phyloP scores from a whole-genome alignment of 2,113 vertebrate species.

The Ranitomeya variabilis region DNA sequence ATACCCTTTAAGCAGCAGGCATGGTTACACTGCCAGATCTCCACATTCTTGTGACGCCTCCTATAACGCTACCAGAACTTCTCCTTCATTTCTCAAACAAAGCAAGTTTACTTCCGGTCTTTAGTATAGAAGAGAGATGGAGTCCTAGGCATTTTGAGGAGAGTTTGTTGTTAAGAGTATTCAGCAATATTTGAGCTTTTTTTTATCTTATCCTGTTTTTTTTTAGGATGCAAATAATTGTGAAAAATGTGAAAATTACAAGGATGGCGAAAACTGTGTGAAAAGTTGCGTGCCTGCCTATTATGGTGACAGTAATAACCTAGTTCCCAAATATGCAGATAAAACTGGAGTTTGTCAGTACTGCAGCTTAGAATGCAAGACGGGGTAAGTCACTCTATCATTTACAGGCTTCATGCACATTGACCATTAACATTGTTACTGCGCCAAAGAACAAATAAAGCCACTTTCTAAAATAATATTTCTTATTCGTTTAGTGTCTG shows the following conservation, averaged over 20 bases:
- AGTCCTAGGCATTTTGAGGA: not conserved
- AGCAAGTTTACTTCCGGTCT: not conserved
- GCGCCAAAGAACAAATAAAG: not conserved
- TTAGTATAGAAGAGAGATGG: not conserved
- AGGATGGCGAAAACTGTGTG: constrained; percentile 86
- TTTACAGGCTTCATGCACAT: not conserved
- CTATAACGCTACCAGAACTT: not conserved
- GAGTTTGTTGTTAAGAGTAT: not conserved
- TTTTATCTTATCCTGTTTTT: not conserved
- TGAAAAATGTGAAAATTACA: constrained; percentile 78
- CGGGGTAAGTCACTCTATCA: constrained; percentile 76
- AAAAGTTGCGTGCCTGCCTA: constrained; percentile 78
- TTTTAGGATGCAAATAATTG: constrained; percentile 83
- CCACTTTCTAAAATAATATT: not conserved
- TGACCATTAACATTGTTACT: not conserved
- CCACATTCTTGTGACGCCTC: not conserved
- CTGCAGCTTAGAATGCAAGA: constrained; percentile 87
- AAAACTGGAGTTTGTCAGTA: constrained; percentile 72
- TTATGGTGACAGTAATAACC: constrained; percentile 74
- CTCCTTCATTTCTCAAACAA: not conserved
- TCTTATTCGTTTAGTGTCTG: no score
- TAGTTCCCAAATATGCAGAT: constrained; percentile 85
- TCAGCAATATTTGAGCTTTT: not conserved
- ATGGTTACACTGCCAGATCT: not conserved
- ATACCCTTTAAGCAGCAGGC: not conserved